These are phyloP conservation scores for Odontocerum albicorne DNA, from an alignment of 2,888 invertebrate genomes.

Conservation along the genomic window DNA sequence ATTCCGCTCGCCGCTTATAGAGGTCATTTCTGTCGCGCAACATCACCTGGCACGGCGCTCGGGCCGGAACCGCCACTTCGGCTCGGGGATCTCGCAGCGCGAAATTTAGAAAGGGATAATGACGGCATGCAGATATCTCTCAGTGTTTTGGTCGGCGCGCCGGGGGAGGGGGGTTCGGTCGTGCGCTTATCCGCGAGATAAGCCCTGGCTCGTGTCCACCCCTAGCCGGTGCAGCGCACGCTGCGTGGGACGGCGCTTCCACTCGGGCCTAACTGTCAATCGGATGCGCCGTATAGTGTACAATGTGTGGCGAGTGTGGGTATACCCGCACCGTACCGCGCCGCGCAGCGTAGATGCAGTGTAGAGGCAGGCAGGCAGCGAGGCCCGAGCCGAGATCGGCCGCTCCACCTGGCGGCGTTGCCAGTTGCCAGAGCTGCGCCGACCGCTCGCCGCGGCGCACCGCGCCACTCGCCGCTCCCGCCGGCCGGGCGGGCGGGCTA, in stretches of 20 bases:
- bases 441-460: slow-evolving; percentile 5
- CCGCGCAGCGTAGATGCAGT: too few relatives aligned
- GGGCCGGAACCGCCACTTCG: slow-evolving; percentile 7
- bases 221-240: not conserved
- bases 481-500: slow-evolving; percentile 39
- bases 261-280: slow-evolving; percentile 12
- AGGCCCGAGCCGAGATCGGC: slow-evolving; percentile 5
- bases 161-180: not conserved
- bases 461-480: slow-evolving; percentile 4
- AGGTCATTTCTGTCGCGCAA: slow-evolving; percentile 52
- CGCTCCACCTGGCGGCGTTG: slow-evolving; percentile 23
- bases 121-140: not conserved
- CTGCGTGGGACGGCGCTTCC: slow-evolving; percentile 3
- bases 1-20: slow-evolving; percentile 58
- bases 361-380: not conserved
- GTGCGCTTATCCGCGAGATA: not conserved
- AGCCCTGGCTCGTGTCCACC: not conserved
- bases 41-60: slow-evolving; percentile 48
- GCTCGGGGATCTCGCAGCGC: slow-evolving; percentile 43
- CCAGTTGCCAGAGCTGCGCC: slow-evolving; percentile 14
- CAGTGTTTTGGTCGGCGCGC: not conserved
- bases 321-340: not conserved
- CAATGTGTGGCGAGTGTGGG: too few relatives aligned
- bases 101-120: slow-evolving; percentile 36
- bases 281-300: too few relatives aligned